Base-by-base conservation (phyloP, 2,888 invertebrate genomes). In the Tetranychus truncatus region DNA sequence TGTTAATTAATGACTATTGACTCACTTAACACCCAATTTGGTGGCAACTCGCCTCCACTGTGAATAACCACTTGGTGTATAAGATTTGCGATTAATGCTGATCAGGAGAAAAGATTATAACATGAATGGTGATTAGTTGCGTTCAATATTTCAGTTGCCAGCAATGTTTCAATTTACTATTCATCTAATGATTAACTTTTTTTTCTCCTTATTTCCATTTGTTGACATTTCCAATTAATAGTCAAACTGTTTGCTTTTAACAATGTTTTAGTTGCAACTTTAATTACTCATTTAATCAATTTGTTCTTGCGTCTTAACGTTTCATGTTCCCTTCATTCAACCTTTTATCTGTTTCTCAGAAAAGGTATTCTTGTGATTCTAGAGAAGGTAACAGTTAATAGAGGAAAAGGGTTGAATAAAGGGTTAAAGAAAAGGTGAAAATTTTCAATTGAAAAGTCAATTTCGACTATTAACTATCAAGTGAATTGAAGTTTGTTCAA, bases 21-120 rank as follows among this genome's bases (percentile, higher is more conserved):
- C 92, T 91, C 91, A 92, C 91, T 91, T 91, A 86, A 92, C 91
- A 88, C 92, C 91, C 84, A 92, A 89, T 86, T 91, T 92, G 86
- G 90, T 91, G 84, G 92, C 92, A 85, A 92, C 92, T 85, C 91
- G 89, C 83, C 91, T 89, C 92, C 92, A 92, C 86, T 91, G 92
- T 74, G 81, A 81, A 78, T 81, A 81, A 73, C 81, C 81, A 78
- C 80, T 79, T 75, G 79, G 79, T 76, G 79, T 77, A 77, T 79
- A 79, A 75, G 76, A 78, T 77, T 78, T 79, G 76, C 79, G 78
- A 55, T 55, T 55, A 55, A 55, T 55, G 55, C 55, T 55, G 15
- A 55, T 55, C 3, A 55, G 3, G 9, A 15, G 55, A 55, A 55
- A 55, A 55, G 55, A 55, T 55, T 55, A 15, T 55, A 55, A 55